A percentile compares a stretch with the other conserved stretches of the same genome.
These are phyloP conservation scores for Diplodus sargus DNA, from an alignment of 2,797 vertebrate species.

Conservation along the genomic window DNA sequence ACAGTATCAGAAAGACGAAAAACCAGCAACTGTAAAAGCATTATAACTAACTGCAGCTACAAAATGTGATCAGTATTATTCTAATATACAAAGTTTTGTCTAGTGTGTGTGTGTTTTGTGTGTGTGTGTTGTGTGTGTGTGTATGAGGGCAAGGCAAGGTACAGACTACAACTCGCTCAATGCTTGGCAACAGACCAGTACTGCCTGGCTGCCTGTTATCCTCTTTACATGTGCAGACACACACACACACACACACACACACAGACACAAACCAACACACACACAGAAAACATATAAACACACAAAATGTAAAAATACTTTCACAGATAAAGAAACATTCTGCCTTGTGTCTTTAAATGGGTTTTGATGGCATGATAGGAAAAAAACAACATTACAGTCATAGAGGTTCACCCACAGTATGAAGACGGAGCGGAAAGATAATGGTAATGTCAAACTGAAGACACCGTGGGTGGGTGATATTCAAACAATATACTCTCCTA, in stretches of 20 bases:
- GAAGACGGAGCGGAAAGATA: constrained; percentile 19
- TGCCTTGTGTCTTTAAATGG: constrained; percentile 6
- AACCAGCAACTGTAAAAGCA: not conserved
- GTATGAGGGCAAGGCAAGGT: constrained; percentile 8
- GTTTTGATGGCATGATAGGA: not conserved
- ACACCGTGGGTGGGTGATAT: constrained; percentile 8
- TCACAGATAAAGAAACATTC: not conserved
- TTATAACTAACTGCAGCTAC: not conserved
- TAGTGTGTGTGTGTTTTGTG: not conserved
- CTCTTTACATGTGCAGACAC: constrained; percentile 7
- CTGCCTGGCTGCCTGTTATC: constrained; percentile 15
- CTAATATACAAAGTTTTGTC: not conserved
- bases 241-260: not conserved
- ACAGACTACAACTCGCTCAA: constrained; percentile 18
- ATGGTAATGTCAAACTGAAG: constrained; percentile 20
- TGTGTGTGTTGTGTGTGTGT: constrained; percentile 3
- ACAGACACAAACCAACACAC: not conserved
- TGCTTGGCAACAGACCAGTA: constrained; percentile 49
- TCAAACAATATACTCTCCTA: constrained; percentile 28
- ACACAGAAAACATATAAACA: not conserved
- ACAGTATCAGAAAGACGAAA: not conserved
- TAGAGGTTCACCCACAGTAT: not conserved
- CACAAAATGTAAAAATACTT: not conserved
- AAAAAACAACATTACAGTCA: constrained; percentile 3
- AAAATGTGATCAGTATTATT: not conserved